These are phyloP conservation scores for Psittacula cyanocephala DNA, from an alignment of 2,113 vertebrate genomes.

Conservation along the genomic window DNA sequence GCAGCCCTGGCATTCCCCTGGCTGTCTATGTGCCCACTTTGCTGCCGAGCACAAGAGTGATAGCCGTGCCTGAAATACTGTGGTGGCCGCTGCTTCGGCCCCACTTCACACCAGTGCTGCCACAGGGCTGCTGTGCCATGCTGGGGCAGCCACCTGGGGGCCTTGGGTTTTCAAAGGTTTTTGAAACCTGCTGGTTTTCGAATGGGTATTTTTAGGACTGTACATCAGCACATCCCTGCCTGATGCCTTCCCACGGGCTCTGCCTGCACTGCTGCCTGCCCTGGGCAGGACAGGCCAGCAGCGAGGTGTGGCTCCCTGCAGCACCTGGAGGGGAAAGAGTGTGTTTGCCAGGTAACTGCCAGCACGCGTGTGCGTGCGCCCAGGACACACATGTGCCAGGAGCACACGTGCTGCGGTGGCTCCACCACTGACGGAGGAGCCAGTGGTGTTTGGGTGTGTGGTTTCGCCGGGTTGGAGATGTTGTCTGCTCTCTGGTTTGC, in stretches of 20 bases:
- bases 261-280: not conserved
- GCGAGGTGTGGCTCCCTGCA: not conserved
- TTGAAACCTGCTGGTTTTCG: not conserved
- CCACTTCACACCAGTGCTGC: not conserved
- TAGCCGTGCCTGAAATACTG: fast-evolving
- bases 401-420: not conserved
- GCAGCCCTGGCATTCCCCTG: no score
- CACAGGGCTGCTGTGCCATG: fast-evolving
- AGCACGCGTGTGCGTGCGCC: not conserved
- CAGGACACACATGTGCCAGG: not conserved
- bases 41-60: not conserved
- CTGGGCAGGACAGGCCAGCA: not conserved
- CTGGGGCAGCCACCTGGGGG: fast-evolving
- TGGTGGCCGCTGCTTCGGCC: fast-evolving
- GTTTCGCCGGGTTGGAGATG: fast-evolving
- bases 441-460: not conserved
- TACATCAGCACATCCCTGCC: not conserved
- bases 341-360: not conserved
- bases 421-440: not conserved
- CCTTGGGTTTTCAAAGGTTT: not conserved
- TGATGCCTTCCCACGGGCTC: not conserved
- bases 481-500: not conserved
- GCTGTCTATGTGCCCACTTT: not conserved
- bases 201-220: not conserved
- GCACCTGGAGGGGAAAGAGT: not conserved